These are phyloP conservation scores for Oreotrochilus melanogaster DNA, from an alignment of 2,113 vertebrate species.

Conservation along the genomic window DNA sequence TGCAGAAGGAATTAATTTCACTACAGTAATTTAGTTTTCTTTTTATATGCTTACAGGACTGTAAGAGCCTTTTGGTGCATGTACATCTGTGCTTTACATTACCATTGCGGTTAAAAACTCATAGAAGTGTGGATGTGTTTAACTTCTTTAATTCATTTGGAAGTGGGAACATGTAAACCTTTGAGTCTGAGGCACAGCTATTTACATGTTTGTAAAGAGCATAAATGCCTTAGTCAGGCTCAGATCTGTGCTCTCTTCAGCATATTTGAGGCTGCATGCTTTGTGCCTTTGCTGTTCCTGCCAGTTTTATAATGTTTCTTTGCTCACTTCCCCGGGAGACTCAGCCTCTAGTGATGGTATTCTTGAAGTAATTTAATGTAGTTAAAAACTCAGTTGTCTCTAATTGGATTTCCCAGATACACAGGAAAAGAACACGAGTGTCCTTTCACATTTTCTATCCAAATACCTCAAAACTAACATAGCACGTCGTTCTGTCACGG, in stretches of 20 bases:
- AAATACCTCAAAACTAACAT: neutral
- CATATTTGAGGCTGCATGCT: neutral
- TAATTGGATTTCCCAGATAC: neutral
- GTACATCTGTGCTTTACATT: neutral
- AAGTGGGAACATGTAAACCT: neutral
- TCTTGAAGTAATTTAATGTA: constrained; percentile 10
- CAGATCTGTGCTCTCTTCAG: neutral
- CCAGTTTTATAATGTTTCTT: neutral
- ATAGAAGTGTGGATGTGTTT: neutral
- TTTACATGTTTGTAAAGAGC: neutral
- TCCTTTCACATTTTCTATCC: neutral
- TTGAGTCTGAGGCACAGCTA: neutral
- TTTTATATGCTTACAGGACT: neutral
- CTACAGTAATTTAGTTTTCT: neutral
- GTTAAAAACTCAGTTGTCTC: constrained; percentile 25
- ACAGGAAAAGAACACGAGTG: neutral
- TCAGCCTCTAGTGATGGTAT: neutral
- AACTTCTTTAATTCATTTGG: neutral
- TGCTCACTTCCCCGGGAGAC: neutral
- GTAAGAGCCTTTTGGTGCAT: neutral
- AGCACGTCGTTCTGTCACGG: accelerated
- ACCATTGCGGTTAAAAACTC: neutral
- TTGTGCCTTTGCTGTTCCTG: neutral
- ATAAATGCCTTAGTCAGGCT: neutral
- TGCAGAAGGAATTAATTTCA: neutral